phyloP scores from a whole-genome alignment of 2,113 vertebrate species.

The Garra rufa region DNA sequence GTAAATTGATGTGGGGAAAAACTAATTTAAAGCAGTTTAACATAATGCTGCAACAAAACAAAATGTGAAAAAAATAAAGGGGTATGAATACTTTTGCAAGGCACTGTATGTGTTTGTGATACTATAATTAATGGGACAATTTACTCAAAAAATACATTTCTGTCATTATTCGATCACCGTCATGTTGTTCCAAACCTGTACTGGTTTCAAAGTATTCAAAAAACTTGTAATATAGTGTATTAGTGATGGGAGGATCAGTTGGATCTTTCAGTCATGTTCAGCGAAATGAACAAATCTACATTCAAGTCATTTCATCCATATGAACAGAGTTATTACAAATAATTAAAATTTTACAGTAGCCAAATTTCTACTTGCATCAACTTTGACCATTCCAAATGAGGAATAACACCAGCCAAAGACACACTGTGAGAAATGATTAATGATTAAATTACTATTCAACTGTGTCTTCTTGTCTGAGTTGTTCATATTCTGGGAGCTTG shows the following conservation, averaged over 20 bases:
- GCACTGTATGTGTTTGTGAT: conserved; percentile 20
- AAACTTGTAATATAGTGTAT: background rate
- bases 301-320: background rate
- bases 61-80: too few species aligned
- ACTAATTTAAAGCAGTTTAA: too few species aligned
- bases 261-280: background rate
- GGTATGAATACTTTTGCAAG: too few species aligned
- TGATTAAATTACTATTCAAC: background rate
- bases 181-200: background rate
- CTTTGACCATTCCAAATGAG: background rate
- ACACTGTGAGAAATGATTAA: background rate
- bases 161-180: background rate
- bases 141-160: background rate
- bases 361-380: background rate
- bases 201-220: background rate
- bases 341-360: background rate
- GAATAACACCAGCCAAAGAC: background rate
- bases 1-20: too few species aligned
- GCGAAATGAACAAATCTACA: background rate
- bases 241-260: background rate
- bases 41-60: too few species aligned
- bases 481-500: background rate
- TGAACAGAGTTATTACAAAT: background rate
- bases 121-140: background rate
- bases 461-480: background rate